A percentile compares a stretch with the other conserved stretches of the same genome.
Evolutionary conservation across 2,113 vertebrate species (phyloP).

Genomic region (Choloepus hoffmanni): DNA sequence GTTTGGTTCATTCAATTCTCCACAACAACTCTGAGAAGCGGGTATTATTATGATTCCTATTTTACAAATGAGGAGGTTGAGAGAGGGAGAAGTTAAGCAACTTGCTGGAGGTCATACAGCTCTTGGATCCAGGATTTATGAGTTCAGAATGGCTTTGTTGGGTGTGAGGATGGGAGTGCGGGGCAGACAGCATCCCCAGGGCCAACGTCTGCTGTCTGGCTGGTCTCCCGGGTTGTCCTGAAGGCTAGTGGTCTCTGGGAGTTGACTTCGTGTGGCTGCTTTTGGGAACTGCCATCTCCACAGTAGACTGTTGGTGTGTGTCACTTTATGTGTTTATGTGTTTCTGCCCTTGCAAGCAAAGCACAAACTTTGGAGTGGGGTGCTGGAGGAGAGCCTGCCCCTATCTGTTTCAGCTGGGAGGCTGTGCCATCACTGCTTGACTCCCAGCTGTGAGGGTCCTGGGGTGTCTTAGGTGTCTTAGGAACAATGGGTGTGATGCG

Average conservation of each 20-base stretch:
- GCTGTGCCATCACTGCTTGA: rapidly evolving
- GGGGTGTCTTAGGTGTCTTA: background rate
- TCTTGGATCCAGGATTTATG: background rate
- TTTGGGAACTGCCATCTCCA: background rate
- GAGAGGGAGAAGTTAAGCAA: background rate
- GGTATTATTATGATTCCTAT: background rate
- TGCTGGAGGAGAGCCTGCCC: background rate
- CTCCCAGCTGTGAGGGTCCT: background rate
- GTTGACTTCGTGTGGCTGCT: background rate
- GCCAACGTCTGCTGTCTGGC: no score
- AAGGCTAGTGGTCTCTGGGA: background rate
- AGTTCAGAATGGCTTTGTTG: background rate
- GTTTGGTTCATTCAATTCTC: background rate
- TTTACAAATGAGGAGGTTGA: constrained; percentile 28
- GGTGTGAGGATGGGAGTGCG: no score
- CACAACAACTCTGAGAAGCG: background rate
- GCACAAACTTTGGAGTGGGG: background rate
- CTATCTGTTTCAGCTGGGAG: background rate
- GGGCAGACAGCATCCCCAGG: background rate
- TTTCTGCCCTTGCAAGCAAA: no score
- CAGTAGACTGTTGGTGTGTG: background rate
- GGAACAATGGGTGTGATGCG: background rate
- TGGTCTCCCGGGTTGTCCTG: background rate
- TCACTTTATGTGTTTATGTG: background rate
- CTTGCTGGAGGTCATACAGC: background rate